Base-by-base conservation (phyloP, 2,888 invertebrate species). In the Synergus japonicus region DNA sequence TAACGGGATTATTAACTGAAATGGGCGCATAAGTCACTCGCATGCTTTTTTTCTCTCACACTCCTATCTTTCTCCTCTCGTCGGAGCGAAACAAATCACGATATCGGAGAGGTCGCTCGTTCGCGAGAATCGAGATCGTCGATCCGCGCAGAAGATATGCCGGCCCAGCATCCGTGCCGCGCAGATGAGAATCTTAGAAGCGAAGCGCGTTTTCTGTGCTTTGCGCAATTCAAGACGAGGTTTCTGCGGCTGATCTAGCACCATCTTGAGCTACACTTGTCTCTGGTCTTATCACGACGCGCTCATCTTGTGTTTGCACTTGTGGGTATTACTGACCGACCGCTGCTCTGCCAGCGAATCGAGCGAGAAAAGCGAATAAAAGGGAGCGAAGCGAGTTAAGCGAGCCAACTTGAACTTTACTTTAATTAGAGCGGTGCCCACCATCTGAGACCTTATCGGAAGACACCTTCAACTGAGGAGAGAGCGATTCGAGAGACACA, bases 1-100 rank as follows among this genome's bases (percentile, higher is more conserved):
- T 90, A 89, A 90, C 88, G 88, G 89, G 88, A 90, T 90, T 89
- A 89, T 89, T 89, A 89, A 86, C 88, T 83, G 82, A 89, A 89
- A 87, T 87, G 85, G 87, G 84, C 86, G 86, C 87, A 89, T 88
- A 87, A 89, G 83, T 87, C 87, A 86, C 79, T 84, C 81, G 80
- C 76, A 18, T 69, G 15, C 63, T 76, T 78, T 78, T 29, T 76
- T 66, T 54, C 83, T 79, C 81, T 83, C 77, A 29, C 63, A 37
- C 13, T 79, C 79, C 29, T 46, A n/a, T 76, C 46, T 60, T 69
- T 73, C 41, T 49, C 63, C 46, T 54, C 37, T 73, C 63, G 29
- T n/a, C 43, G 43, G 58, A 54, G 63, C 78, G 78, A 73, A 76
- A 81, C 81, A 79, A 82, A 81, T 79, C 80, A 78, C 82, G 81